Evolutionary conservation across 2,888 invertebrate species (phyloP), one percentile per base, ranked within the genome.

Genomic region (Drosophila quinaria): DNA sequence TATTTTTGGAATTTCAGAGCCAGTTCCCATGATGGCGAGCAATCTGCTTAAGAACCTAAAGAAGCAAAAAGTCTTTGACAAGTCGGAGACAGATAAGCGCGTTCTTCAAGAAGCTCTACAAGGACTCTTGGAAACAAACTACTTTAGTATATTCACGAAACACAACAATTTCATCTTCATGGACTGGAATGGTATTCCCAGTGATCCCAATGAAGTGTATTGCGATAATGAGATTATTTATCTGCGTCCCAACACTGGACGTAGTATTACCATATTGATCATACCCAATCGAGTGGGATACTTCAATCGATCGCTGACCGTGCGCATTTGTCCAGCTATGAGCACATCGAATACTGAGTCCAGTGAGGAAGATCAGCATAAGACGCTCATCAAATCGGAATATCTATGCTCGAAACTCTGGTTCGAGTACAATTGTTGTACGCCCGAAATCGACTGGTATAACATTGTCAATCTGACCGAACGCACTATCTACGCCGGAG

Each of bases 111-210:
- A 84, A 42, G 87, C 90, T 0, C 29, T 92, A 13, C 62, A 69
- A 8, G 64, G 61, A 5, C 64, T 92, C 1, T 49, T 91, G 2
- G 66, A 75, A 15, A 77, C 76, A 1, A 76, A 85, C 10, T 92
- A 92, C 59, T 92, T 92, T 62, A 70, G 66, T 9, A 63, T 81
- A 6, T 75, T 92, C 17, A 76, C 70, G 15, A 73, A 83, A 58
- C 85, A 90, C 51, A 87, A 83, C 15, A 85, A 90, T 39, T 91
- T 88, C 62, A 74, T 81, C 1, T 83, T 87, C 42, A 85, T 91
- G 81, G 90, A 91, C 70, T 92, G 92, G 92, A 89, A 90, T 60
- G 65, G 72, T 1, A 39, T 92, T 19, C 91, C 92, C 9, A 77
- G 74, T 17, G 86, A 91, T 78, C 91, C 92, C 0, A 75, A 75